These are phyloP conservation scores for Aspiorhynchus laticeps DNA, from an alignment of 2,113 vertebrate genomes.

Conservation along the genomic window DNA sequence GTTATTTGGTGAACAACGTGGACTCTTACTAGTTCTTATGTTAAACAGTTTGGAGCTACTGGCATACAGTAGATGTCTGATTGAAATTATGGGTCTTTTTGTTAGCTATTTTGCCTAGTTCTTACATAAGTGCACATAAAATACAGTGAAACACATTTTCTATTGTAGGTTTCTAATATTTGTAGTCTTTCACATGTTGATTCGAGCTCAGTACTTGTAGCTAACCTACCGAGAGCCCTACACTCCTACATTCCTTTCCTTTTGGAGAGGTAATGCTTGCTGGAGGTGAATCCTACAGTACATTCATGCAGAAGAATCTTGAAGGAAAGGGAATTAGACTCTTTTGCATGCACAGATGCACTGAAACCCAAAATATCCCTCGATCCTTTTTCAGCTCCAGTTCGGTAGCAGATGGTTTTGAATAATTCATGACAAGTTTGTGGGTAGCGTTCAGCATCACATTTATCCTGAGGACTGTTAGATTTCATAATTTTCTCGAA, in stretches of 20 bases:
- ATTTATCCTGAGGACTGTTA: constrained; percentile 67
- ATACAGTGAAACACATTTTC: neutral
- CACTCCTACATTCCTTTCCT: constrained; percentile 15
- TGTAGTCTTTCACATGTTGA: constrained; percentile 10
- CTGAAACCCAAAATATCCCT: constrained; percentile 60
- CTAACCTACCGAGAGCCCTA: constrained; percentile 2
- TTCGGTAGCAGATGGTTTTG: constrained; percentile 73
- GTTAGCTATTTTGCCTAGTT: neutral
- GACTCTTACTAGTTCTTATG: neutral
- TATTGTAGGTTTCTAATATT: neutral
- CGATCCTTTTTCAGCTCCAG: constrained; percentile 57
- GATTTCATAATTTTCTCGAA: constrained; percentile 52
- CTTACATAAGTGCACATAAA: neutral
- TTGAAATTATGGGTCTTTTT: neutral
- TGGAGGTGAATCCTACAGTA: constrained; percentile 28
- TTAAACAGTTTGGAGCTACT: neutral
- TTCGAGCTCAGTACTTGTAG: constrained; percentile 5
- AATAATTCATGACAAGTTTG: constrained; percentile 76
- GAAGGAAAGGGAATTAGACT: neutral
- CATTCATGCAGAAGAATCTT: constrained; percentile 8
- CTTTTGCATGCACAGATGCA: constrained; percentile 58
- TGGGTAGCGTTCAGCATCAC: constrained; percentile 60
- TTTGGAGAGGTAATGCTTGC: constrained; percentile 31
- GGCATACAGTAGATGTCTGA: neutral
- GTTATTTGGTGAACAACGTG: neutral